Conservation (phyloP, 2,888 invertebrate species). For the Eupithecia exiguata region DNA sequence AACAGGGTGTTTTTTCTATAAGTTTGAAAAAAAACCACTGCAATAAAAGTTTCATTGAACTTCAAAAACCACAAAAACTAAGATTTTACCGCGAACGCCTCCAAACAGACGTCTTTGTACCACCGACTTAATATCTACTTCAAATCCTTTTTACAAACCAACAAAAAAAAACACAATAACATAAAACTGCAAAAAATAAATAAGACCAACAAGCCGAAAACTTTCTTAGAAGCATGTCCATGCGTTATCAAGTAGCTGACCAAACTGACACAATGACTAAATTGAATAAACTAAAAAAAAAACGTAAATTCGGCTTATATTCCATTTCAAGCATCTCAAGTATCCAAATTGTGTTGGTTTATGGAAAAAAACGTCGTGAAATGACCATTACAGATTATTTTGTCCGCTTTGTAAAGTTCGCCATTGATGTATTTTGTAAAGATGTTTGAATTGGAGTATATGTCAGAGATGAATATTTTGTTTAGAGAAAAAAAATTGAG, state of each 20-base stretch:
- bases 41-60: slow-evolving; percentile 20
- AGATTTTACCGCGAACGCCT: slow-evolving; percentile 58
- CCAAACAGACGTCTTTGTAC: slow-evolving; percentile 54
- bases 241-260: slow-evolving; percentile 54
- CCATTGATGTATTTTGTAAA: slow-evolving; percentile 35
- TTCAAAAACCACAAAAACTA: slow-evolving; percentile 38
- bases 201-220: slow-evolving; percentile 50
- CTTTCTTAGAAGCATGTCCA: slow-evolving; percentile 53
- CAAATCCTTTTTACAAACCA: slow-evolving; percentile 56
- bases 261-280: slow-evolving; percentile 52
- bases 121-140: slow-evolving; percentile 51
- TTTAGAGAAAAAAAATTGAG: background rate
- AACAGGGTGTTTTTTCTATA: no score
- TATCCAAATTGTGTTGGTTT: slow-evolving; percentile 50
- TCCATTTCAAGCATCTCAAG: slow-evolving; percentile 57
- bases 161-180: slow-evolving; percentile 49
- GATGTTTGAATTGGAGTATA: slow-evolving; percentile 13
- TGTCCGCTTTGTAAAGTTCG: slow-evolving; percentile 33
- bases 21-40: no score
- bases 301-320: slow-evolving; percentile 50
- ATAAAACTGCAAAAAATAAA: slow-evolving; percentile 48
- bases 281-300: slow-evolving; percentile 26
- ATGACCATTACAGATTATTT: slow-evolving; percentile 55
- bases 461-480: background rate
- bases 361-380: slow-evolving; percentile 46